Percentiles rank a stretch among this genome's conserved stretches.
phyloP scores from a whole-genome alignment of 2,113 vertebrate genomes.

The Pleuronectes platessa region DNA sequence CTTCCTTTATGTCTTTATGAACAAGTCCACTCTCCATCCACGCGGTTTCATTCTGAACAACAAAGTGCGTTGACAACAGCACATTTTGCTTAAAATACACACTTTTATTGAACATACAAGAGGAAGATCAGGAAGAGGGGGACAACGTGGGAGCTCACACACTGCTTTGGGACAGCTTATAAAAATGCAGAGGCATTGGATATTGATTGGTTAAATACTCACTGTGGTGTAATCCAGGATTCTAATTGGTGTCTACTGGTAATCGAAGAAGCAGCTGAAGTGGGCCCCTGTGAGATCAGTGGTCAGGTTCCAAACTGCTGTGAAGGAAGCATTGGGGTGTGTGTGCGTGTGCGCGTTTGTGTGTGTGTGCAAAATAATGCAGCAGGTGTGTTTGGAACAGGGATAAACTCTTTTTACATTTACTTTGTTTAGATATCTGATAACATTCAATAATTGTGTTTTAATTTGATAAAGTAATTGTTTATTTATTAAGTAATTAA shows the following conservation, averaged over 20 bases:
- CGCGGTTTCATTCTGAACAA: slow-evolving; percentile 21
- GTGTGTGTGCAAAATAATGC: slow-evolving; percentile 1
- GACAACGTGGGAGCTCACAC: slow-evolving; percentile 47
- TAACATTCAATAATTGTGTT: neutral
- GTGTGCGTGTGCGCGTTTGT: slow-evolving; percentile 32
- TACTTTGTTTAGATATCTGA: neutral
- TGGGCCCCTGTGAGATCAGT: slow-evolving; percentile 33
- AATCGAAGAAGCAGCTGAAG: slow-evolving; percentile 45
- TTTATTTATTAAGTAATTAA: neutral
- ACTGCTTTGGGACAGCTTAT: slow-evolving; percentile 44
- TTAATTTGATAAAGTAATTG: neutral
- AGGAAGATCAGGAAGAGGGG: slow-evolving; percentile 52
- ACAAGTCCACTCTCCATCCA: neutral
- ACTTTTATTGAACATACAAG: slow-evolving; percentile 78
- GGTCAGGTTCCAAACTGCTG: slow-evolving; percentile 37
- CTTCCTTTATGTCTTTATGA: neutral
- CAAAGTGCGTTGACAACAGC: slow-evolving; percentile 30
- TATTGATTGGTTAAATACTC: slow-evolving; percentile 48
- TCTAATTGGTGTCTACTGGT: slow-evolving; percentile 51
- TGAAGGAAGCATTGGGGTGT: slow-evolving; percentile 14
- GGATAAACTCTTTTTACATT: neutral
- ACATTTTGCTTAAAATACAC: slow-evolving; percentile 76
- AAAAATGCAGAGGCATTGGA: slow-evolving; percentile 51
- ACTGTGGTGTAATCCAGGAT: slow-evolving; percentile 40
- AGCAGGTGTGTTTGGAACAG: slow-evolving; percentile 34